Evolutionary conservation across 2,797 vertebrate species (phyloP), one percentile per base, ranked within the genome.

Genomic region (Rhodeus uyekii): DNA sequence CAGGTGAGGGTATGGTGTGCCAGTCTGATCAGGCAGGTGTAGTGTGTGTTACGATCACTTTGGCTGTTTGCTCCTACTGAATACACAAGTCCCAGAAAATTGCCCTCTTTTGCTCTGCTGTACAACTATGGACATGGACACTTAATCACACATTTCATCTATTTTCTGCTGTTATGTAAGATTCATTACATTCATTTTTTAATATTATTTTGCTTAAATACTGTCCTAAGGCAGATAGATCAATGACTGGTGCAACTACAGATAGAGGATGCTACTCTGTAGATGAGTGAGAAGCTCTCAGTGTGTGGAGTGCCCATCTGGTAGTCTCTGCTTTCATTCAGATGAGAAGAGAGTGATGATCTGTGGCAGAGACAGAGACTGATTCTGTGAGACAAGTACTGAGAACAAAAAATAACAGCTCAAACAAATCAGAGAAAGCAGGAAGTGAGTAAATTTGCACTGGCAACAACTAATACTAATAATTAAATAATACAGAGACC

Each of bases 281-380:
- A 82, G 81, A 82, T 71, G 74, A 81, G 80, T 81, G 32, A 48
- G 63, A 77, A 71, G 63, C 81, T 82, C 64, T 77, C 60, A 75
- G 81, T 82, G 73, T 76, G 64, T 82, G 72, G 64, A 76, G 81
- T 82, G 81, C 81, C 81, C 81, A 82, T 82, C 81, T 82, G 73
- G 63, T 77, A 48, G 74, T 76, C 81, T 76, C 73, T 58, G 72
- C 81, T 36, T 82, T 82, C 53, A 82, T 82, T 69, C 81, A 14
- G 73, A 82, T 69, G 81, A 68, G 81, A 82, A 69, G 63, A 55
- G 72, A 82, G 63, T 60, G 74, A 82, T 82, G 81, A 69, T 76
- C 73, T 82, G 81, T 82, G 64, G 74, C 27, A 55, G 27, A 76
- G 48, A 76, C 73, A 73, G 55, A 67, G 64, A 36, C 73, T 19